phyloP scores from a whole-genome alignment of 2,113 vertebrate genomes.

The Callipepla squamata region DNA sequence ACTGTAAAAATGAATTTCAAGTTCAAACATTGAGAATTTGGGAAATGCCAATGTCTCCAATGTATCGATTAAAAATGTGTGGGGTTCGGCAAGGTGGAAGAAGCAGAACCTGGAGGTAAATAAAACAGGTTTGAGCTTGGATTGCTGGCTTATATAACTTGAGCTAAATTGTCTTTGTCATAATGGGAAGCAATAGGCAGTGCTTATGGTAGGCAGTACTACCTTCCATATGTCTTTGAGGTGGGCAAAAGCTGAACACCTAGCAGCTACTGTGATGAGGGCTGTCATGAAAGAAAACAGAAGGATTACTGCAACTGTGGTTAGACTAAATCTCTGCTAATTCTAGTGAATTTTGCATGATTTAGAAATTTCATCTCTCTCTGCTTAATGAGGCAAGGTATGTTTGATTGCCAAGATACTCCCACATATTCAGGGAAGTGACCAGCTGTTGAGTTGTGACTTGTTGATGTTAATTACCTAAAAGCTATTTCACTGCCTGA shows the following conservation, averaged over 20 bases:
- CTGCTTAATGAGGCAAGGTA: neutral
- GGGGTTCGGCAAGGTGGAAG: neutral
- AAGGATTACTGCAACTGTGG: neutral
- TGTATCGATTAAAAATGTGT: neutral
- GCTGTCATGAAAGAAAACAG: neutral
- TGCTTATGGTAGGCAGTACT: conserved; percentile 18
- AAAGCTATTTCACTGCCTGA: neutral
- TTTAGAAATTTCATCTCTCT: neutral
- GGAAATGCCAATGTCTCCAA: neutral
- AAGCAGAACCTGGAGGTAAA: neutral
- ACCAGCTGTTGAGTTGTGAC: conserved; percentile 18
- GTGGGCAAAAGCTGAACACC: neutral
- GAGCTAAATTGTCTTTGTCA: neutral
- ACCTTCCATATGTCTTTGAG: neutral
- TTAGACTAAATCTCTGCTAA: neutral
- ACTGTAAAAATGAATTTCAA: neutral
- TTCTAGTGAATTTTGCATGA: conserved; percentile 12
- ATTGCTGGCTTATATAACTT: neutral
- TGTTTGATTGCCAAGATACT: neutral
- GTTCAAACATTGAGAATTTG: neutral
- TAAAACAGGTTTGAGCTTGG: neutral
- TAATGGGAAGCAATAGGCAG: neutral
- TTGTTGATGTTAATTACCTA: neutral
- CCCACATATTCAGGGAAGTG: neutral
- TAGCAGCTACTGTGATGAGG: neutral